A percentile compares a stretch with the other conserved stretches of the same genome.
Evolutionary conservation across 2,113 vertebrate genomes (phyloP).

Genomic region (Coptodon rendalli): DNA sequence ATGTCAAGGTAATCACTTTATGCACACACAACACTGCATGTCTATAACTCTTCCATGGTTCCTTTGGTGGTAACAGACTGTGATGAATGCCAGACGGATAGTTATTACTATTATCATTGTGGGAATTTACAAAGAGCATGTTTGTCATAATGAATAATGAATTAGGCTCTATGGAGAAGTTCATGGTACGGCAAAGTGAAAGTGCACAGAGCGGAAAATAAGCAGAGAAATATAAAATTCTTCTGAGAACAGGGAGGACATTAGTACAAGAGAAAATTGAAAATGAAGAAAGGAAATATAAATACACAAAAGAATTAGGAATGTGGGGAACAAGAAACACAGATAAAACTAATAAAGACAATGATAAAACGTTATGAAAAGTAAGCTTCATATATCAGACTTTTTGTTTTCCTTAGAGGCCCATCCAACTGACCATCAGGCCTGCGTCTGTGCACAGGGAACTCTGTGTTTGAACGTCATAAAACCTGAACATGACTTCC

Average conservation of each 20-base stretch:
- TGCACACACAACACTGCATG: too few species aligned
- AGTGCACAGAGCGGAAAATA: neutral
- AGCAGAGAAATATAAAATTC: neutral
- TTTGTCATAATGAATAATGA: neutral
- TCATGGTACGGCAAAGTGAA: neutral
- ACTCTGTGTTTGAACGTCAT: neutral
- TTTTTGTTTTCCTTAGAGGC: neutral
- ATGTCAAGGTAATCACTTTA: slow-evolving; percentile 75
- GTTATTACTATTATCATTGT: neutral
- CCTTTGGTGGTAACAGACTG: neutral
- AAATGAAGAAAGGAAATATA: accelerated
- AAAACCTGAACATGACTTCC: neutral
- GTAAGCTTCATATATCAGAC: neutral
- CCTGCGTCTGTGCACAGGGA: neutral
- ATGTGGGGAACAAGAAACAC: neutral
- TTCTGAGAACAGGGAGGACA: neutral
- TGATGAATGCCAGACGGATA: neutral
- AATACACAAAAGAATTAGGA: neutral
- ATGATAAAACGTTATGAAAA: accelerated
- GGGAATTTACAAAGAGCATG: neutral
- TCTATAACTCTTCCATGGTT: neutral
- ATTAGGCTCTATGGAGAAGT: neutral
- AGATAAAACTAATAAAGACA: neutral
- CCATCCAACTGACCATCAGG: neutral
- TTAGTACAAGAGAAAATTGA: neutral